Conservation (phyloP, 2,888 invertebrate genomes). For the Mongoloraphidia duomilia region DNA sequence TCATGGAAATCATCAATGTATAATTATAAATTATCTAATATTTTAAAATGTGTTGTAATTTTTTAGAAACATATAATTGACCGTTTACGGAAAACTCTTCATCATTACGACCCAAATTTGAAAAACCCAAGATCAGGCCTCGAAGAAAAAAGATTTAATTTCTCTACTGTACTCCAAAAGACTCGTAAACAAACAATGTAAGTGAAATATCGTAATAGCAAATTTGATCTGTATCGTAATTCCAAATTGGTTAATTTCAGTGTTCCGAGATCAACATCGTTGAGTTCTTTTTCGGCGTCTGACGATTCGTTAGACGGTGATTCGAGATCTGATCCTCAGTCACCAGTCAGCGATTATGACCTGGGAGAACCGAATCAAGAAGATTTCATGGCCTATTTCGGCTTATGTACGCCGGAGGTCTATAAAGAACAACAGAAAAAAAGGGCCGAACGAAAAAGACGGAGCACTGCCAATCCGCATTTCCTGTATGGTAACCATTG, state of each 20-base stretch:
- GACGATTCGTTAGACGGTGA: constrained; percentile 25
- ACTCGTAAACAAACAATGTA: constrained; percentile 24
- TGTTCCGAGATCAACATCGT: constrained; percentile 21
- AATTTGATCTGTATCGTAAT: neutral
- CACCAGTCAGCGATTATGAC: constrained; percentile 21
- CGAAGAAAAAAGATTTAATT: constrained; percentile 25
- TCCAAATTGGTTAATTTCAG: constrained; percentile 12
- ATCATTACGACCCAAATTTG: constrained; percentile 22
- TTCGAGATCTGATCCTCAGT: constrained; percentile 18
- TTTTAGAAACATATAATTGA: constrained; percentile 26
- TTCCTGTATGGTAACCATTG: constrained; percentile 32
- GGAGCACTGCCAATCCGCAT: constrained; percentile 40
- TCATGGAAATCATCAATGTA: too few species aligned
- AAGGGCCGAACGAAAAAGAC: constrained; percentile 35
- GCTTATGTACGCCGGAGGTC: constrained; percentile 32
- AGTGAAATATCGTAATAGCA: neutral
- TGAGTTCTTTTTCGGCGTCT: constrained; percentile 22
- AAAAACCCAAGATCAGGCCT: constrained; percentile 25
- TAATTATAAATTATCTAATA: too few species aligned
- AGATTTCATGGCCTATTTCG: constrained; percentile 30
- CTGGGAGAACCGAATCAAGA: constrained; percentile 26
- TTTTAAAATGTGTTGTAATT: too few species aligned
- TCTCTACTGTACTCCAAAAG: constrained; percentile 24
- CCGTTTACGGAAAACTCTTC: constrained; percentile 25
- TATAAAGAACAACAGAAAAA: constrained; percentile 35